Percentiles rank a stretch among this genome's conserved stretches.
Evolutionary conservation across 64 coral and sea anemone genomes (phyloP).

Genomic region (Pocillopora verrucosa): DNA sequence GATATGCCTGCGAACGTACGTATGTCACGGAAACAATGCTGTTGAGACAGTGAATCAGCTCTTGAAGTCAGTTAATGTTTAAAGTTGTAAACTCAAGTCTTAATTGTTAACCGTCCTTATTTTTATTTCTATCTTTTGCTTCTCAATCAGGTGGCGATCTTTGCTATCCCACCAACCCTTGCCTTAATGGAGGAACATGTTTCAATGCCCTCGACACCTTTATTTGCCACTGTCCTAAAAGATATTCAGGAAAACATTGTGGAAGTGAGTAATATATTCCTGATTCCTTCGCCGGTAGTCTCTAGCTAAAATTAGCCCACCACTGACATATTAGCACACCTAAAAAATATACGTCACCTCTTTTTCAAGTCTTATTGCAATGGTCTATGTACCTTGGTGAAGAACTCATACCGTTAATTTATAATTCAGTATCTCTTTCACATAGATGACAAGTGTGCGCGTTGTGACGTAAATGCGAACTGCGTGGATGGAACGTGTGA

Average conservation of each 20-base stretch:
- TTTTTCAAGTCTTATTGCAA: no score
- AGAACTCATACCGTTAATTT: no score
- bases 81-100: neutral
- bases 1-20: slow-evolving; percentile 93
- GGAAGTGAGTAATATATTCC: slow-evolving; percentile 31
- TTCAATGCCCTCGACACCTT: slow-evolving; percentile 60
- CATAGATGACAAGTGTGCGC: slow-evolving; percentile 82
- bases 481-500: slow-evolving; percentile 84
- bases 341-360: no score
- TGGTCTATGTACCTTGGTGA: no score
- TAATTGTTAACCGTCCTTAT: neutral
- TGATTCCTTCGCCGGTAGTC: neutral
- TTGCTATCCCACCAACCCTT: slow-evolving; percentile 73
- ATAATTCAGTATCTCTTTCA: neutral
- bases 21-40: neutral
- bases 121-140: slow-evolving; percentile 6
- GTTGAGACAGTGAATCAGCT: neutral
- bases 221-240: slow-evolving; percentile 58
- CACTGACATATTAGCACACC: no score
- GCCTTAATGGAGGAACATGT: slow-evolving; percentile 77
- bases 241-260: slow-evolving; percentile 61
- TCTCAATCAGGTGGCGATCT: slow-evolving; percentile 32
- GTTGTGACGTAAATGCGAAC: slow-evolving; percentile 79
- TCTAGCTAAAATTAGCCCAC: neutral
- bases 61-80: neutral